Percentiles rank a stretch among this genome's conserved stretches.
Evolutionary conservation across 2,888 invertebrate species (phyloP).

Genomic region (Leptarthrus brevirostris): DNA sequence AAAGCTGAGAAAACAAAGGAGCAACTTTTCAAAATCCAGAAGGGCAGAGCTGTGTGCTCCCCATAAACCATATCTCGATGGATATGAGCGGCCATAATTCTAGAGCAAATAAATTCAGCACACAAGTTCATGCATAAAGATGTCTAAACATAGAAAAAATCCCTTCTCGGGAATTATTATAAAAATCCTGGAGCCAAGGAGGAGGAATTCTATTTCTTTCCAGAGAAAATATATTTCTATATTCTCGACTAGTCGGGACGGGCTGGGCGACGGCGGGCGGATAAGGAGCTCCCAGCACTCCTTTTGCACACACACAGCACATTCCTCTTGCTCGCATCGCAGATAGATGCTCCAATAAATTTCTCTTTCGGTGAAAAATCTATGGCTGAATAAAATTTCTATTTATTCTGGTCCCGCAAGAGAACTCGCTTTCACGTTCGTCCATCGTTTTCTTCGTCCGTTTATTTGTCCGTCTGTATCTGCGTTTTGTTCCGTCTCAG

Average conservation of each 20-base stretch:
- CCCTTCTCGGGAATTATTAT: constrained; percentile 46
- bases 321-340: constrained; percentile 37
- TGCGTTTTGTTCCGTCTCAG: constrained; percentile 5
- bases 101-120: constrained; percentile 45
- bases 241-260: background rate
- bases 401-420: constrained; percentile 45
- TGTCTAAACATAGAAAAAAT: constrained; percentile 45
- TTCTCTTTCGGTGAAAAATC: constrained; percentile 50
- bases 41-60: constrained; percentile 2
- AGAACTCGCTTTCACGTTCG: background rate
- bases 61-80: constrained; percentile 38
- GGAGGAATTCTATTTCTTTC: constrained; percentile 47
- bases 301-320: background rate
- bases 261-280: background rate
- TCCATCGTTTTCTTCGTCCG: background rate
- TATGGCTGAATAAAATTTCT: constrained; percentile 51
- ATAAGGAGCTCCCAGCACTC: constrained; percentile 2
- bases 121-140: constrained; percentile 50
- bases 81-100: constrained; percentile 44
- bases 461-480: constrained; percentile 14
- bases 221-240: constrained; percentile 36
- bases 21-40: background rate
- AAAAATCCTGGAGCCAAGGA: constrained; percentile 46
- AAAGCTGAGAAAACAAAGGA: background rate
- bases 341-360: constrained; percentile 47